These are phyloP conservation scores for Cryptocephalus moraei DNA, from an alignment of 2,888 invertebrate species.

Conservation along the genomic window DNA sequence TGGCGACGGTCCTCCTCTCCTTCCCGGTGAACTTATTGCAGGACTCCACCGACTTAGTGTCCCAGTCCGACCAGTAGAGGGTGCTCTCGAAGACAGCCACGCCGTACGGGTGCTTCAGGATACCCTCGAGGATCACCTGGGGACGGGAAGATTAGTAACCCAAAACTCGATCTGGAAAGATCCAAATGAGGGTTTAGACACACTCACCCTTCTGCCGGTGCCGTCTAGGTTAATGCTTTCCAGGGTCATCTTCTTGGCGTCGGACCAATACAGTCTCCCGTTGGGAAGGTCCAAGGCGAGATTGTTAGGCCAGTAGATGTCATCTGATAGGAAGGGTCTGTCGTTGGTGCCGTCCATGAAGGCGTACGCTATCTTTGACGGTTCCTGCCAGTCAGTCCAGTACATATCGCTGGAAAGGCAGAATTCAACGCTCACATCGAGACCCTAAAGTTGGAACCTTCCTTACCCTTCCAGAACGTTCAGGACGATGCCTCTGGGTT, in stretches of 20 bases:
- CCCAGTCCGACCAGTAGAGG: constrained; percentile 88
- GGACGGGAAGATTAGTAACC: constrained; percentile 4
- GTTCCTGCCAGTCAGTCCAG: constrained; percentile 82
- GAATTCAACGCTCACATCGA: constrained; percentile 9
- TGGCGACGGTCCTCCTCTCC: constrained; percentile 44
- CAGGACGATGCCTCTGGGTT: constrained; percentile 59
- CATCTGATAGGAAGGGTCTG: constrained; percentile 48
- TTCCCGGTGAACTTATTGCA: constrained; percentile 71
- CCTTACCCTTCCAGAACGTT: constrained; percentile 56
- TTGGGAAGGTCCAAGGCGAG: constrained; percentile 73
- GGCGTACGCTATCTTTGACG: constrained; percentile 64
- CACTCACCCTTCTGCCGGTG: constrained; percentile 50
- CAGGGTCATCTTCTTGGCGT: constrained; percentile 58
- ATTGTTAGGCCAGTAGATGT: constrained; percentile 75
- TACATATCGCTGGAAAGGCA: constrained; percentile 58
- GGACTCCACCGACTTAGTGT: constrained; percentile 59
- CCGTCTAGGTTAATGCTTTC: constrained; percentile 57
- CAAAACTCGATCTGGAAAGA: not conserved
- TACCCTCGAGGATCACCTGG: constrained; percentile 42
- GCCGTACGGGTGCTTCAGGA: constrained; percentile 70
- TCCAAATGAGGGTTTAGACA: not conserved
- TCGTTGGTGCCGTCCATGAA: constrained; percentile 75
- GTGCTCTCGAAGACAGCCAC: constrained; percentile 79
- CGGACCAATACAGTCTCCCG: constrained; percentile 79
- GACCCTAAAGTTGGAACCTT: too few relatives aligned